Conservation (phyloP, 2,888 invertebrate species). For the Drosophila nr. fundita region DNA sequence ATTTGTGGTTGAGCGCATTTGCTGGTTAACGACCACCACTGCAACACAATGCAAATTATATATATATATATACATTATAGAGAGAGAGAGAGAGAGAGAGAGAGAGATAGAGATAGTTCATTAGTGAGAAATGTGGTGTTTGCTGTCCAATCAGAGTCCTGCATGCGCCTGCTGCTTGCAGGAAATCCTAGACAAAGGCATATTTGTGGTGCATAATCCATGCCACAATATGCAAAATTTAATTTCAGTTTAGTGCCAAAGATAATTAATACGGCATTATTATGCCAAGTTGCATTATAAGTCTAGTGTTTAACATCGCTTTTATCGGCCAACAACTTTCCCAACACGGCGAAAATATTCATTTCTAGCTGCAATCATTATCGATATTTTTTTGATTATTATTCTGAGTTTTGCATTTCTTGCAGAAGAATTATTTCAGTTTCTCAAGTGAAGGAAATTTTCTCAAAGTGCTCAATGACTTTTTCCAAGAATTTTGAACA, state of each 20-base stretch:
- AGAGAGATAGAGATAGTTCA: slow-evolving; percentile 13
- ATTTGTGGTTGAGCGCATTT: slow-evolving; percentile 97
- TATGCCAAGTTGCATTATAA: neutral
- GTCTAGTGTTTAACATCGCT: neutral
- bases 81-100: neutral
- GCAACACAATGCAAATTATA: slow-evolving; percentile 32
- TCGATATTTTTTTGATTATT: neutral
- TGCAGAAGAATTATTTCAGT: neutral
- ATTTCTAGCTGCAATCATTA: neutral
- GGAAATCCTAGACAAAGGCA: neutral
- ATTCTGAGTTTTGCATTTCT: neutral
- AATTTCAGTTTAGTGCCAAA: neutral
- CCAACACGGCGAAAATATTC: neutral
- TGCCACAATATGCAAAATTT: neutral
- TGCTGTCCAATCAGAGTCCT: neutral
- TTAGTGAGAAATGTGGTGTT: slow-evolving; percentile 7
- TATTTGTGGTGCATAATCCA: neutral
- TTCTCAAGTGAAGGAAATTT: neutral
- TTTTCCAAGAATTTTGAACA: neutral
- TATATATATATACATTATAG: slow-evolving; percentile 13
- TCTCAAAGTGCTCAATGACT: neutral
- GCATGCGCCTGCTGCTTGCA: no score
- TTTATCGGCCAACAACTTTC: neutral
- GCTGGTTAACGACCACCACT: slow-evolving; percentile 94
- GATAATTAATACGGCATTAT: neutral